Conservation (phyloP, 1,140 invertebrate species). For the Cryptotermes secundus region DNA sequence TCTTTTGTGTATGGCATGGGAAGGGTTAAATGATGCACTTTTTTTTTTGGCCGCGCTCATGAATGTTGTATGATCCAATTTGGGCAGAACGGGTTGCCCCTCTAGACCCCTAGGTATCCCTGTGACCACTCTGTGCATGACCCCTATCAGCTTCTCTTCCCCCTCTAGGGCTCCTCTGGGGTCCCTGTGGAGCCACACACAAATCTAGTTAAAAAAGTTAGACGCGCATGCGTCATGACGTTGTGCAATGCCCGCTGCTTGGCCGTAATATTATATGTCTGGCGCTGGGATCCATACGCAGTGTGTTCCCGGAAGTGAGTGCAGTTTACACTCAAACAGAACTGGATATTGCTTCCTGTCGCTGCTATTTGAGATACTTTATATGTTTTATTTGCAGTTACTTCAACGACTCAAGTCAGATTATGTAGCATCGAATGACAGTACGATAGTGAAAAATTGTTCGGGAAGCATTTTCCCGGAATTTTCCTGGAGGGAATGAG, state of each 20-base stretch:
- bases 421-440: too few species aligned
- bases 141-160: background rate
- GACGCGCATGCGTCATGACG: background rate
- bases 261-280: background rate
- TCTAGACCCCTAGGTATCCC: background rate
- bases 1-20: too few species aligned
- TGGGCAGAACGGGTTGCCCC: background rate
- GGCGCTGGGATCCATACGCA: background rate
- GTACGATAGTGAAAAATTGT: too few species aligned
- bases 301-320: background rate
- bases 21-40: too few species aligned
- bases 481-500: too few species aligned
- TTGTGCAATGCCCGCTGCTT: background rate
- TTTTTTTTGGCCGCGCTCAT: background rate
- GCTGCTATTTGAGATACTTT: background rate
- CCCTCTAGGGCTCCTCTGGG: background rate
- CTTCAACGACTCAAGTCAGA: too few species aligned
- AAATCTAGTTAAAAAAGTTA: slow-evolving; percentile 18
- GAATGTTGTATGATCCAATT: background rate
- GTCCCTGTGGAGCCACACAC: background rate
- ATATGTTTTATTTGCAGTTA: too few species aligned
- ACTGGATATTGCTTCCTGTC: background rate
- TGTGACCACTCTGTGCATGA: background rate
- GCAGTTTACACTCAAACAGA: background rate
- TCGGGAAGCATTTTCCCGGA: too few species aligned